Percentiles rank a stretch among this genome's conserved stretches.
Evolutionary conservation across 2,797 vertebrate species (phyloP).

Genomic region (Melanotaenia trifasciata): DNA sequence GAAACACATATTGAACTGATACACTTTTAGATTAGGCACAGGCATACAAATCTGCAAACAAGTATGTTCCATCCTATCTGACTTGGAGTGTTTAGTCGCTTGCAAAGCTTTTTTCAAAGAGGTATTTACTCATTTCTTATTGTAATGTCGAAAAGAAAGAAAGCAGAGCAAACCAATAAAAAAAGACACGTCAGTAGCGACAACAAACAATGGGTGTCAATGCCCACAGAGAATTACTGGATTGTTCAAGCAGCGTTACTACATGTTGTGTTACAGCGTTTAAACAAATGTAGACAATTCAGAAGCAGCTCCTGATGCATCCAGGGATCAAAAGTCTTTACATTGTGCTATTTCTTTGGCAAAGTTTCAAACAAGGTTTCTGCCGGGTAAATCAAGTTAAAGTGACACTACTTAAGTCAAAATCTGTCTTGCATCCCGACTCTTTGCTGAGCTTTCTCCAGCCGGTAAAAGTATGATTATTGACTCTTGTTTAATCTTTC

Average conservation of each 20-base stretch:
- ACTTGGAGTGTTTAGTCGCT: background rate
- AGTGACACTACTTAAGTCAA: background rate
- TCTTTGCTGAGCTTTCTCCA: background rate
- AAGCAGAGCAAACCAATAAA: background rate
- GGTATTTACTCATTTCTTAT: background rate
- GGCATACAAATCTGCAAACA: conserved; percentile 5
- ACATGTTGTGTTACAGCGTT: background rate
- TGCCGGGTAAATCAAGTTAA: background rate
- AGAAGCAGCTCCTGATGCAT: background rate
- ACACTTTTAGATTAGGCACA: conserved; percentile 6
- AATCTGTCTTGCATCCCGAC: no score
- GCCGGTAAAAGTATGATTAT: no score
- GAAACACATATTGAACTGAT: conserved; percentile 37
- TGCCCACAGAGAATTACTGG: background rate
- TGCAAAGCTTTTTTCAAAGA: background rate
- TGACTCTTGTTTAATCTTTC: no score
- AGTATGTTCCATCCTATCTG: background rate
- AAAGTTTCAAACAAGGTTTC: background rate
- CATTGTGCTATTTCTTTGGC: background rate
- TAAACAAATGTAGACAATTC: background rate
- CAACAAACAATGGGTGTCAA: background rate
- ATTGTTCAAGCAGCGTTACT: background rate
- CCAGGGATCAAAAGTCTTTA: background rate
- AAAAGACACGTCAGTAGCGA: background rate
- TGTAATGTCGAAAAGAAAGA: background rate